A percentile compares a stretch with the other conserved stretches of the same genome.
phyloP scores from a whole-genome alignment of 2,888 invertebrate species.

The Muschampia plurimacula region DNA sequence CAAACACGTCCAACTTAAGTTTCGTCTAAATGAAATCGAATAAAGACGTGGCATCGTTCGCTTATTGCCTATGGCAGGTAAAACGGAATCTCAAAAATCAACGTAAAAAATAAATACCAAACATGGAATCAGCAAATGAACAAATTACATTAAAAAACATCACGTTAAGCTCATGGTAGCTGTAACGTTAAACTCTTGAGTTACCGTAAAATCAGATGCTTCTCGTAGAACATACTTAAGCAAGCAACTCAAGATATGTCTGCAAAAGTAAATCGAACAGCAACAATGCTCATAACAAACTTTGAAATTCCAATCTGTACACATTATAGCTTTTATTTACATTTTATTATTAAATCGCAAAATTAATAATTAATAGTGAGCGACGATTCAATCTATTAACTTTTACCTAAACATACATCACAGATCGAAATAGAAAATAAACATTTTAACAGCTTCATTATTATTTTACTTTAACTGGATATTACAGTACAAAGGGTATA shows the following conservation, averaged over 20 bases:
- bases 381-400: conserved; percentile 76
- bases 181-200: background rate
- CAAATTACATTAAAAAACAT: conserved; percentile 66
- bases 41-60: conserved; percentile 68
- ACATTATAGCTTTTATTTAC: conserved; percentile 46
- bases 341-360: conserved; percentile 37
- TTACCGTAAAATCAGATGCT: background rate
- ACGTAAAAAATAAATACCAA: conserved; percentile 68
- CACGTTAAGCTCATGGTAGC: conserved; percentile 22
- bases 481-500: background rate
- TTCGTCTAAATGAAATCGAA: conserved; percentile 53
- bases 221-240: background rate
- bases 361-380: conserved; percentile 51
- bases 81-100: conserved; percentile 75
- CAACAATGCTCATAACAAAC: conserved; percentile 36
- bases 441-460: conserved; percentile 22
- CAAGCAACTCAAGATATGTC: conserved; percentile 2
- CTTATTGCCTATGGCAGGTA: conserved; percentile 83
- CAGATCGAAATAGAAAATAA: conserved; percentile 76
- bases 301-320: conserved; percentile 39
- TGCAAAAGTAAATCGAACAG: conserved; percentile 9
- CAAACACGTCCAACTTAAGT: conserved; percentile 49
- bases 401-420: conserved; percentile 85
- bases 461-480: background rate
- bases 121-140: conserved; percentile 63